Evolutionary conservation across 2,888 invertebrate genomes (phyloP), one percentile per base, ranked within the genome.

Genomic region (Eucera pruinosa): DNA sequence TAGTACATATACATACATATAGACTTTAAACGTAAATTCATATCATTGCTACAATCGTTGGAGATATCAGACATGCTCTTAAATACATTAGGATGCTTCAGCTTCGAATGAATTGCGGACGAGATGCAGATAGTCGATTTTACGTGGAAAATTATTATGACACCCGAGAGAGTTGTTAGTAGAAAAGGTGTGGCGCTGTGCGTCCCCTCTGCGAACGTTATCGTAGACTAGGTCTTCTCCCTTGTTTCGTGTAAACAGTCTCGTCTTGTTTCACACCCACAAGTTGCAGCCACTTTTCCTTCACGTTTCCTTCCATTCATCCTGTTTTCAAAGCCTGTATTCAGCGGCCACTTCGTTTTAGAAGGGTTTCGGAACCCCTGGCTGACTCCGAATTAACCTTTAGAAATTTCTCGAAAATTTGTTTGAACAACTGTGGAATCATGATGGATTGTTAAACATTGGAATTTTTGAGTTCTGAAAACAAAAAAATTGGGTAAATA

Each of bases 181-280:
- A 58, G 71, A 58, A 75, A 41, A 60, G 65, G 54, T 23, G 58
- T 65, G 64, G 70, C 33, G 4, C 5, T 41, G 36, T n/a, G 18
- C 50, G 67, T 71, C 50, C 62, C 57, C 45, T 58, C 64, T 58
- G 47, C 64, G n/a, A 39, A 20, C 39, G 48, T 65, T 48, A 64
- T 65, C 43, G 36, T 50, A 45, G 39, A 25, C 18, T 6, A 4
- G 18, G 30, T 41, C 43, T 70, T 57, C 67, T 62, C 48, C 61
- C 78, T 70, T 48, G 43, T 55, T 39, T 50, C 43, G 70, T 39
- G 70, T 55, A 78, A 77, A 78, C 62, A 70, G 60, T 36, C 45
- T 52, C 47, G 60, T 70, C 58, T 30, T 43, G 39, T 58, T 77
- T 55, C 77, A 60, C 69, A 69, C 69, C 69, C 64, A 41, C 69